phyloP scores from a whole-genome alignment of 2,888 invertebrate species.

The Volucella zonaria region DNA sequence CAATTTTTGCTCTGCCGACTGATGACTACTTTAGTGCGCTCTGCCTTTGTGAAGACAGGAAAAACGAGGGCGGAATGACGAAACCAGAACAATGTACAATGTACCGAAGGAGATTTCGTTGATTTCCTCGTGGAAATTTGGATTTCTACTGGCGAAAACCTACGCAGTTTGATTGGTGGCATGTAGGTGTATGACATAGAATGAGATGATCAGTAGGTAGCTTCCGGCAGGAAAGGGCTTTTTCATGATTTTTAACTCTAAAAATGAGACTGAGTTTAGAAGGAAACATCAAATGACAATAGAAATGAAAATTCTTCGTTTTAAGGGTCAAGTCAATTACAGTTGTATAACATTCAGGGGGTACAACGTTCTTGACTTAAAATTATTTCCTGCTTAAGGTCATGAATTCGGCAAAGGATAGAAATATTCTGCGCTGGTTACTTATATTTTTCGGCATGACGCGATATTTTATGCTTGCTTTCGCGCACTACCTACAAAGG shows the following conservation, averaged over 20 bases:
- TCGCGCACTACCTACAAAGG: too few relatives aligned
- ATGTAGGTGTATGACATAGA: constrained; percentile 54
- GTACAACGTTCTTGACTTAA: too few relatives aligned
- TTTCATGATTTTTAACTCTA: not conserved
- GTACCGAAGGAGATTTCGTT: constrained; percentile 12
- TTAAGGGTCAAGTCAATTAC: too few relatives aligned
- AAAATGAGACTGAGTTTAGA: too few relatives aligned
- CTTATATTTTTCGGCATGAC: too few relatives aligned
- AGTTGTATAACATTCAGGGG: too few relatives aligned
- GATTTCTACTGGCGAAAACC: constrained; percentile 56
- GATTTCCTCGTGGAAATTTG: constrained; percentile 64
- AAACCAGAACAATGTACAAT: not conserved
- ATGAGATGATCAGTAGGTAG: constrained; percentile 52
- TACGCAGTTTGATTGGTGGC: constrained; percentile 62
- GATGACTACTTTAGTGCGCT: not conserved
- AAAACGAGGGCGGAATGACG: constrained; percentile 22
- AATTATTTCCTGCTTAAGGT: too few relatives aligned
- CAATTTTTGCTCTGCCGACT: constrained; percentile 33
- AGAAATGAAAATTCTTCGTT: too few relatives aligned
- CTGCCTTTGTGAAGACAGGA: constrained; percentile 9
- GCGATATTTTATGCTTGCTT: too few relatives aligned
- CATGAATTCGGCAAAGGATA: too few relatives aligned
- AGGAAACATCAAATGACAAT: too few relatives aligned
- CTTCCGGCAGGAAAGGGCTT: constrained; percentile 54
- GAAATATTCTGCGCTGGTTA: too few relatives aligned